Conservation (phyloP, 2,888 invertebrate genomes). For the Agonopterix subpropinquella region DNA sequence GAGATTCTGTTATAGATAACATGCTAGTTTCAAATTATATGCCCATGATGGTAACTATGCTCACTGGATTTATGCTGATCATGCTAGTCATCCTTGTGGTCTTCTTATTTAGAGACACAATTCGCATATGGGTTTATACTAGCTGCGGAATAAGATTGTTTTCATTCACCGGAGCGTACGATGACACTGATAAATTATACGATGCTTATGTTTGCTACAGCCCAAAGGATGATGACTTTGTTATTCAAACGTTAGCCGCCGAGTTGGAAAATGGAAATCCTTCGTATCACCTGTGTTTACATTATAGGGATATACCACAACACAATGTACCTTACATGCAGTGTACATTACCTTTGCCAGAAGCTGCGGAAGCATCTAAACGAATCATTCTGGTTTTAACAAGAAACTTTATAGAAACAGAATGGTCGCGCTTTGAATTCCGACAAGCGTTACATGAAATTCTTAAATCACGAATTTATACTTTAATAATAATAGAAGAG, state of each 20-base stretch:
- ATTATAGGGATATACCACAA: slow-evolving; percentile 89
- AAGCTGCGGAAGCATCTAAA: slow-evolving; percentile 92
- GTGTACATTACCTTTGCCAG: slow-evolving; percentile 83
- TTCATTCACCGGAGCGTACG: slow-evolving; percentile 81
- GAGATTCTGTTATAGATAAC: slow-evolving; percentile 86
- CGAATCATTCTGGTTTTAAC: slow-evolving; percentile 91
- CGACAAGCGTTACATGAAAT: slow-evolving; percentile 92
- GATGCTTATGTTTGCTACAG: slow-evolving; percentile 96
- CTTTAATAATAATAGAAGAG: slow-evolving; percentile 91
- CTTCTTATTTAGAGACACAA: slow-evolving; percentile 90
- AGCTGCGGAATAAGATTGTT: slow-evolving; percentile 90
- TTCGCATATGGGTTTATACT: slow-evolving; percentile 91
- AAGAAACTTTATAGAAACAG: slow-evolving; percentile 91
- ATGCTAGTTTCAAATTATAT: slow-evolving; percentile 89
- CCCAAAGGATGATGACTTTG: slow-evolving; percentile 93
- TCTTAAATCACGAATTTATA: slow-evolving; percentile 86
- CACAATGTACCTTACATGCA: slow-evolving; percentile 81
- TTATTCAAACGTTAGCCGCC: slow-evolving; percentile 88
- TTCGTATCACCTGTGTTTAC: slow-evolving; percentile 89
- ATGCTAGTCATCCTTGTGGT: slow-evolving; percentile 85
- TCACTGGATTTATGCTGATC: slow-evolving; percentile 85
- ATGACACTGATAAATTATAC: slow-evolving; percentile 90
- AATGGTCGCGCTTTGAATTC: slow-evolving; percentile 95
- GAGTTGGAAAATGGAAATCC: slow-evolving; percentile 89
- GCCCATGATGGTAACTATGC: slow-evolving; percentile 86